Base-by-base conservation (phyloP, 2,113 vertebrate genomes). In the Anser cygnoides region DNA sequence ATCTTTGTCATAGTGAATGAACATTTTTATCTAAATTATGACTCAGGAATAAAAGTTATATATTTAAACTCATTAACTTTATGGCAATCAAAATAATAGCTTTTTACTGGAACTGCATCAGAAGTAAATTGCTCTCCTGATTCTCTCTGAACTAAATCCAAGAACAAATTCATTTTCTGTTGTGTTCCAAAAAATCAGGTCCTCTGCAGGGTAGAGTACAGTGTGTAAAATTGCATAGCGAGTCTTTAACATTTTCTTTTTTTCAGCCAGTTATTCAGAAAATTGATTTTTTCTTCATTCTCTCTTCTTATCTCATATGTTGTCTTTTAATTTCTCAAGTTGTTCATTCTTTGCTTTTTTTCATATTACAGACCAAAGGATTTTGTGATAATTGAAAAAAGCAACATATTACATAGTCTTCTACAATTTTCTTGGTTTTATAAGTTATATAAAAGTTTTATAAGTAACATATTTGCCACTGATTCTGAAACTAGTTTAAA, bases 131-230 rank as follows among this genome's bases (percentile, higher is more conserved):
- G 57, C 44, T 92, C 46, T 94, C 39, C 54, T 81, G 85, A 81
- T 80, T 95, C 63, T 83, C 50, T 95, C 90, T 97, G 92, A 93
- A 94, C 61, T 83, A 78, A 93, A 86, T 96, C 92, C 95, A 96
- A 95, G 87, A 86, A 71, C 52, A 93, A 89, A 93, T 93, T 90
- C 26, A 81, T 86, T 90, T 93, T 83, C n/a, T 81, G 46, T 78
- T 78, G 26, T 67, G 68, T 87, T 95, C 79, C 37, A 94, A 94
- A 96, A 95, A 74, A 35, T 88, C 33, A 19, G 7, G 18, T 61
- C 79, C 52, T 93, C 59, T 92, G 10, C 33, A 86, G 43, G 37
- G 17, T 80, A 79, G 6, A 91, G 59, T 87, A 88, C 37, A 63
- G 52, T 49, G 58, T 88, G 26, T 57, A 90, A 90, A 93, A 86